Base-by-base conservation (phyloP, 2,797 vertebrate species). In the Channallabes apus region DNA sequence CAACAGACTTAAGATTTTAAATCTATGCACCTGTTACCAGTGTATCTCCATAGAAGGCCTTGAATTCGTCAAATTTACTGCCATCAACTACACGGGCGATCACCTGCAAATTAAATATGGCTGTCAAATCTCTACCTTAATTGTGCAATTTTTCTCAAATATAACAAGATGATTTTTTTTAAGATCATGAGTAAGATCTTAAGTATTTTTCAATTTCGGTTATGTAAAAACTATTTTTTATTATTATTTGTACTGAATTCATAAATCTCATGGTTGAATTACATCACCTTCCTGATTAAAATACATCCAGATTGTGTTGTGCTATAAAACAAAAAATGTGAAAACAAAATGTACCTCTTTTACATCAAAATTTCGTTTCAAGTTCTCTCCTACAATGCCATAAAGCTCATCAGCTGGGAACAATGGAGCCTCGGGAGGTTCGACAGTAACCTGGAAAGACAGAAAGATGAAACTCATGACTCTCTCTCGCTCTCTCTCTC, bases 71-170 rank as follows among this genome's bases (percentile, higher is more conserved):
- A 93, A 99, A 99, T 94, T 94, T 98, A 94, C 98, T 99, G 91
- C 98, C 98, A n/a, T 99, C 98, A 77, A 99, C 98, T 82, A 99
- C 92, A 94, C 98, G 96, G 89, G 98, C 97, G 72, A 99, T 98
- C 82, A 99, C 97, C 98, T 99, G 91, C 62, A 92, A 46, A 92
- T 87, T 75, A 90, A 35, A 88, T 72, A 88, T 80, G 22, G 1
- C 88, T 78, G 56, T 6, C 27, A 84, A 86, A 85, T 79, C 0
- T 78, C 27, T 59, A 18, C 2, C 61, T 35, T 35, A 61, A 61
- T 41, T 38, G 38, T 22, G 41, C 41, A 2, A 22, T 17, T 38
- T 61, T 59, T 61, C 27, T 61, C 4, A 62, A 41, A n/a, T 27
- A 8, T 9, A 15, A 62, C 35, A 62, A 24, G 56, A 32, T 54